phyloP scores from a whole-genome alignment of 2,797 vertebrate species.

The Percopsis omiscomaycus region DNA sequence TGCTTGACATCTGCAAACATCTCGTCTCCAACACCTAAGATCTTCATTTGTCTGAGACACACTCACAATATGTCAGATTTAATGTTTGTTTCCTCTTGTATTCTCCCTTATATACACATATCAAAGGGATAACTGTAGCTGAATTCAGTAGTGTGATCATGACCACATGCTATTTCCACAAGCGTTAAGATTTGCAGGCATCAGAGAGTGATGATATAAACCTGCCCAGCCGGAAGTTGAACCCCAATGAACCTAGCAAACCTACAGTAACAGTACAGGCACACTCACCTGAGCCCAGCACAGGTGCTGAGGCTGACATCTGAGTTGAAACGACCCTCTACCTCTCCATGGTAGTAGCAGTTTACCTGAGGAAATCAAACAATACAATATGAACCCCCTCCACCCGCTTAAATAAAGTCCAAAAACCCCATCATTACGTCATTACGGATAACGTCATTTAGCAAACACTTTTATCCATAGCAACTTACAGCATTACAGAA shows the following conservation, averaged over 20 bases:
- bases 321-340: constrained; percentile 68
- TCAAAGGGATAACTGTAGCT: background rate
- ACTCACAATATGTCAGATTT: constrained; percentile 26
- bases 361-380: constrained; percentile 67
- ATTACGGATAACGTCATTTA: no score
- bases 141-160: constrained; percentile 14
- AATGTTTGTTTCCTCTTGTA: background rate
- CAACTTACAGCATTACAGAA: no score
- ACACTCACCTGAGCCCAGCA: constrained; percentile 76
- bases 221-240: no score
- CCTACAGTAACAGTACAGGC: background rate
- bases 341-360: constrained; percentile 82
- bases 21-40: constrained; percentile 43
- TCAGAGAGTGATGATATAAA: background rate
- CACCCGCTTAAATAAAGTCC: constrained; percentile 19
- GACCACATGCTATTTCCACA: background rate
- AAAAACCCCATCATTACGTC: constrained; percentile 2
- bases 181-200: background rate
- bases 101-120: background rate
- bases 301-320: constrained; percentile 80
- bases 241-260: background rate
- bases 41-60: constrained; percentile 26
- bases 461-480: no score
- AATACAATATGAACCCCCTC: constrained; percentile 4
- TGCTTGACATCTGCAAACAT: constrained; percentile 57